Evolutionary conservation across 2,797 vertebrate species (phyloP).

Genomic region (Rhinatrema bivittatum): DNA sequence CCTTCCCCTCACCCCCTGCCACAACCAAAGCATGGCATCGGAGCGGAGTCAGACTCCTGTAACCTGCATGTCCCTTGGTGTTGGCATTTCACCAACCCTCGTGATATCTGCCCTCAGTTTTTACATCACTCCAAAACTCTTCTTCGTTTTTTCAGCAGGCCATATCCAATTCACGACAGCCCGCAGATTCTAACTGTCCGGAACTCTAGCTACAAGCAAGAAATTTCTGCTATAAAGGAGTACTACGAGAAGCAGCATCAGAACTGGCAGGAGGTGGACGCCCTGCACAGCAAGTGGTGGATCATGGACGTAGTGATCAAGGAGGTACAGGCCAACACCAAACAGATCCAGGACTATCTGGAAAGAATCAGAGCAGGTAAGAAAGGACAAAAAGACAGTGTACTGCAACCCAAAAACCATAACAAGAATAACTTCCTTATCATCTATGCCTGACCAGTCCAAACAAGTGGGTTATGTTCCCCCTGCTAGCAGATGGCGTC

Average conservation of each 20-base stretch:
- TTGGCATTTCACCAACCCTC: no score
- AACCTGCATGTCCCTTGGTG: no score
- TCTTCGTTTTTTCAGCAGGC: slow-evolving; percentile 35
- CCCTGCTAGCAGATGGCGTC: no score
- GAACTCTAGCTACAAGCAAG: slow-evolving; percentile 62
- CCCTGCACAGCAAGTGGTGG: slow-evolving; percentile 82
- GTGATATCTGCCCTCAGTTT: no score
- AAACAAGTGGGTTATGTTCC: no score
- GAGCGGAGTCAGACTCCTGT: no score
- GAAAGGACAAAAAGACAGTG: slow-evolving; percentile 19
- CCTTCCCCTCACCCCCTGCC: no score
- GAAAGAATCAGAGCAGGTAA: slow-evolving; percentile 71
- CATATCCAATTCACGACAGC: slow-evolving; percentile 68
- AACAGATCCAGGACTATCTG: slow-evolving; percentile 69
- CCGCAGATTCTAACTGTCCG: slow-evolving; percentile 66
- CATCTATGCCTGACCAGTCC: no score
- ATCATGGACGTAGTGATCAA: slow-evolving; percentile 65
- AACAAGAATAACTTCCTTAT: no score
- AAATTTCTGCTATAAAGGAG: slow-evolving; percentile 55
- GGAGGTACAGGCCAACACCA: slow-evolving; percentile 60
- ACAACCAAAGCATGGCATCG: no score
- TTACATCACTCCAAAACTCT: no score
- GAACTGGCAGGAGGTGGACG: slow-evolving; percentile 79
- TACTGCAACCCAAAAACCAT: no score
- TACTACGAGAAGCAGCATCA: slow-evolving; percentile 70